phyloP scores from a whole-genome alignment of 2,113 vertebrate genomes.

The Pelodiscus sinensis region DNA sequence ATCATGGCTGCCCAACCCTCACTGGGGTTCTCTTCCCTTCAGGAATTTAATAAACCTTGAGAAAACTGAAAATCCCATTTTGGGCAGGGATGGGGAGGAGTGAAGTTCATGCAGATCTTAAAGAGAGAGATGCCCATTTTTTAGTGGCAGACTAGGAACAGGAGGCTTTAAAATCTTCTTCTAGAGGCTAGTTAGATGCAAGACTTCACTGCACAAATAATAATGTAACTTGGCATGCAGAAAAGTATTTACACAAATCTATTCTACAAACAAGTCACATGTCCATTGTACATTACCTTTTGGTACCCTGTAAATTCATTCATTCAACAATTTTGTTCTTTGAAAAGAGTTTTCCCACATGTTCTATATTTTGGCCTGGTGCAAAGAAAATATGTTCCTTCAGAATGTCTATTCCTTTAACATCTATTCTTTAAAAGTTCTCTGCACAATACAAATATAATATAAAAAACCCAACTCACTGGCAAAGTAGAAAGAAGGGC shows the following conservation, averaged over 20 bases:
- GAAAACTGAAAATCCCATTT: not conserved
- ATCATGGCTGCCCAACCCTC: no score
- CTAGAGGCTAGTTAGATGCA: not conserved
- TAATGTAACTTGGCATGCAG: not conserved
- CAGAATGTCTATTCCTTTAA: conserved; percentile 77
- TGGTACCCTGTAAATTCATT: not conserved
- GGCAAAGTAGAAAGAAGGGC: conserved; percentile 90
- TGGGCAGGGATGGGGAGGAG: not conserved
- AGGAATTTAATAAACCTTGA: not conserved
- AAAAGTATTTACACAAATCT: not conserved
- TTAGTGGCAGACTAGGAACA: not conserved
- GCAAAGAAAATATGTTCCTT: conserved; percentile 74
- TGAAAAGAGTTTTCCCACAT: conserved; percentile 47
- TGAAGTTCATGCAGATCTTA: not conserved
- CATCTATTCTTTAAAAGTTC: conserved; percentile 78
- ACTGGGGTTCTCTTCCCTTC: not conserved
- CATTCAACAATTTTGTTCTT: not conserved
- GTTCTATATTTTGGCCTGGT: conserved; percentile 73
- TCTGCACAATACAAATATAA: conserved; percentile 81
- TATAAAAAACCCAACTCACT: conserved; percentile 89
- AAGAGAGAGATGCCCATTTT: not conserved
- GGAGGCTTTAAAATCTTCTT: not conserved
- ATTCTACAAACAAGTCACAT: not conserved
- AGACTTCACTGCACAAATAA: not conserved
- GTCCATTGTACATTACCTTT: not conserved